Evolutionary conservation across 92 coral and sea anemone genomes (phyloP).

Genomic region (Paragorgia papillata): DNA sequence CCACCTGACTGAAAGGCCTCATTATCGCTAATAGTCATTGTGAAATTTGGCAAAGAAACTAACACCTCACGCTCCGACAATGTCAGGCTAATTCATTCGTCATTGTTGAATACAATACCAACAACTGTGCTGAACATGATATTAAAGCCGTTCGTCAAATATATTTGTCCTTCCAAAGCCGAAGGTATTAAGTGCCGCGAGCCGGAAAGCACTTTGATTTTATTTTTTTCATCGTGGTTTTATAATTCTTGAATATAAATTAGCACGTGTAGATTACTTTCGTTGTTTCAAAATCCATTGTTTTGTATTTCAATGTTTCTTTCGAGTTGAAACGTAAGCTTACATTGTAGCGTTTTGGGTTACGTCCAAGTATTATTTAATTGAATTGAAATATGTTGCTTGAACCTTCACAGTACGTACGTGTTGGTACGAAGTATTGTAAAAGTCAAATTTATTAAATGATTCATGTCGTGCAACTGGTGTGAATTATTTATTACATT

Average conservation of each 20-base stretch:
- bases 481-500: constrained; percentile 30
- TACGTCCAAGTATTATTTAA: background rate
- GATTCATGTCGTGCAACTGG: background rate
- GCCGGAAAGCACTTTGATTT: background rate
- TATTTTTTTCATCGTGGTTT: background rate
- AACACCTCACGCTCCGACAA: constrained; percentile 4
- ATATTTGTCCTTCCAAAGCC: background rate
- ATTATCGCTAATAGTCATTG: constrained; percentile 3
- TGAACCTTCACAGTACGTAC: too few relatives aligned
- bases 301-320: too few relatives aligned
- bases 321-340: too few relatives aligned
- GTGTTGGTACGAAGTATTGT: too few relatives aligned
- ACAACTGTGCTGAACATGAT: constrained; percentile 14
- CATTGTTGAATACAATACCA: constrained; percentile 34
- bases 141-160: constrained; percentile 14
- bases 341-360: too few relatives aligned
- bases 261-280: too few relatives aligned
- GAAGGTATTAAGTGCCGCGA: background rate
- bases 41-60: constrained; percentile 1
- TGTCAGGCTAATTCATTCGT: constrained; percentile 31
- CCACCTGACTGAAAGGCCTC: too few relatives aligned
- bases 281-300: too few relatives aligned
- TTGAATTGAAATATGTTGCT: background rate
- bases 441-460: constrained; percentile 1
- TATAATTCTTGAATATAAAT: too few relatives aligned